Base-by-base conservation (phyloP, 2,113 vertebrate species). In the Gorilla gorilla region DNA sequence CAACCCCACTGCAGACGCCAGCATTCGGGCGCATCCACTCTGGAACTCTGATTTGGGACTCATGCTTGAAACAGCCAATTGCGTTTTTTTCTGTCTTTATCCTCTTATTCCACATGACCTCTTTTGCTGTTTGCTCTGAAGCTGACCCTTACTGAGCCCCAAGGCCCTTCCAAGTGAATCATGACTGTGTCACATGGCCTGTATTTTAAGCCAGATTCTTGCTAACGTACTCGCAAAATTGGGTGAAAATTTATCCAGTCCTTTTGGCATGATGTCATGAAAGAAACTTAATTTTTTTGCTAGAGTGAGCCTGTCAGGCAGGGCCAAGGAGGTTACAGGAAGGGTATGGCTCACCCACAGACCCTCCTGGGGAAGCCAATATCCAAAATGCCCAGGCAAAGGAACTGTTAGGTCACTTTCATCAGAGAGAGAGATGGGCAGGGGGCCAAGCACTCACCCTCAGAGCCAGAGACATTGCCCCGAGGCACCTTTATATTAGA, bases 1-100 rank as follows among this genome's bases (percentile, higher is more conserved):
- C 45, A 50, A 23, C 32, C 8, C 10, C 11, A 0, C 11, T 3
- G 20, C 27, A 2, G 38, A 32, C 0, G 2, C 57, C 38, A 14
- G n/a, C 14, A 0, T 4, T 10, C 88, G 2, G 8, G 27, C 23
- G 12, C 2, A 0, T 38, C 27, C 1, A 1, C 18, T 18, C n/a
- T 23, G 48, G 64, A 6, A 16, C n/a, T 45, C 64, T 16, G 25
- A 16, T 25, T 20, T 27, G 76, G 13, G 32, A 18, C 13, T 38
- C 43, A 1, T 2, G 11, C 45, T 61, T 13, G 13, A 23, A 27
- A 52, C 40, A 50, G 10, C 1, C 4, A 9, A 13, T 16, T 12
- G 22, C 4, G 1, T 5, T 45, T 55, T 52, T 22, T 9, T 17
- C 27, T 9, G 50, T 45, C 48, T 10, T 20, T 0, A 0, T 5